phyloP scores from a whole-genome alignment of 2,113 vertebrate genomes.

The Tachuris rubrigastra region DNA sequence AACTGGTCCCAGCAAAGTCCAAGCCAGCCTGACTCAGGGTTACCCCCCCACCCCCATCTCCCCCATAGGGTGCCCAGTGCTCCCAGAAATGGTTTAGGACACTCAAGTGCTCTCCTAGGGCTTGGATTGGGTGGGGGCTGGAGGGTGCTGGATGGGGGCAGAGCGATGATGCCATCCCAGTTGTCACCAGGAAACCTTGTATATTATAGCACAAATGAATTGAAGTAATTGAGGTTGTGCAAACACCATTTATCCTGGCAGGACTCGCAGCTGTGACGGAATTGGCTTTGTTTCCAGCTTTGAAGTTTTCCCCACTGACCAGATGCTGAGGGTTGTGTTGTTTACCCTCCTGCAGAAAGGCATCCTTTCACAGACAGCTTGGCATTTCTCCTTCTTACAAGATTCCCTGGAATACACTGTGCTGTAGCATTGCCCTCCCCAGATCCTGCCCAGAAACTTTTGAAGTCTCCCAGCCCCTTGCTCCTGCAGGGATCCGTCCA shows the following conservation, averaged over 20 bases:
- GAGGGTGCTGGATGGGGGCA: not conserved
- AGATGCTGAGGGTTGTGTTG: not conserved
- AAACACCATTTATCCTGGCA: not conserved
- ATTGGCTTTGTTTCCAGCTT: slow-evolving; percentile 13
- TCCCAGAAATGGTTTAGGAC: not conserved
- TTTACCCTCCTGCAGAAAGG: not conserved
- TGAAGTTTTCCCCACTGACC: slow-evolving; percentile 34
- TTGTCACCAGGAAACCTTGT: not conserved
- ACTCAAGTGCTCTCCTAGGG: not conserved
- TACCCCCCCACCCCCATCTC: fast-evolving
- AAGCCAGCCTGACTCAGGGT: not conserved
- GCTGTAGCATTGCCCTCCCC: not conserved
- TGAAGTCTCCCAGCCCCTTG: not conserved
- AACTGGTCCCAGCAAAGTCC: not conserved
- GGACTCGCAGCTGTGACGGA: not conserved
- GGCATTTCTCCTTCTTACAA: not conserved
- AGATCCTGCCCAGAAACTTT: not conserved
- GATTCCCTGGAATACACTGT: not conserved
- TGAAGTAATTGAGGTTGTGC: not conserved
- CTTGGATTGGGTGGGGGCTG: fast-evolving
- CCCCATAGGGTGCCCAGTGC: fast-evolving
- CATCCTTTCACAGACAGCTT: not conserved
- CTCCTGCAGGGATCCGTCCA: not conserved
- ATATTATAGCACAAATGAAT: not conserved
- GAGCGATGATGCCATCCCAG: fast-evolving